A percentile compares a stretch with the other conserved stretches of the same genome.
phyloP scores from a whole-genome alignment of 2,797 vertebrate genomes.

The Syngnathus acus region DNA sequence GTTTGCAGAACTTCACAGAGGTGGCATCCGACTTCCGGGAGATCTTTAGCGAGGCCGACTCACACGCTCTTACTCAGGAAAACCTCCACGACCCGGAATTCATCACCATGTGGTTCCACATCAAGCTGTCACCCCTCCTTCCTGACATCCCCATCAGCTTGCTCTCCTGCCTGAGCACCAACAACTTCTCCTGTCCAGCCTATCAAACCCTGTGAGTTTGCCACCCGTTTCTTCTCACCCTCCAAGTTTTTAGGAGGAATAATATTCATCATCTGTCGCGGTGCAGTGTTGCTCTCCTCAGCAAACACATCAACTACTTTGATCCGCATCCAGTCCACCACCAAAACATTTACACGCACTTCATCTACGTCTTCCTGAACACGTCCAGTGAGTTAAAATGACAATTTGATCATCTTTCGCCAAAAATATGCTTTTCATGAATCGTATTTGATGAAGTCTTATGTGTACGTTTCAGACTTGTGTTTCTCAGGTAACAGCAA shows the following conservation, averaged over 20 bases:
- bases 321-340: slow-evolving; percentile 10
- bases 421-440: too few species aligned
- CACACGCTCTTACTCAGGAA: slow-evolving; percentile 38
- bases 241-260: background rate
- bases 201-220: slow-evolving; percentile 67
- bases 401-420: background rate
- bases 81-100: slow-evolving; percentile 61
- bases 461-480: slow-evolving; percentile 38
- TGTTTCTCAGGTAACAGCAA: slow-evolving; percentile 46
- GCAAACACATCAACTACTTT: slow-evolving; percentile 31
- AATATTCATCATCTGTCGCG: slow-evolving; percentile 2
- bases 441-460: background rate
- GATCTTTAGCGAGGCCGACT: slow-evolving; percentile 41
- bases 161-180: slow-evolving; percentile 68
- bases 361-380: slow-evolving; percentile 59
- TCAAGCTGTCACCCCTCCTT: slow-evolving; percentile 64
- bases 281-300: slow-evolving; percentile 56
- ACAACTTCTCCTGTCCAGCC: slow-evolving; percentile 67
- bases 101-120: slow-evolving; percentile 65
- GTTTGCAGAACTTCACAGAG: slow-evolving; percentile 54
- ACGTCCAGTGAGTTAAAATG: slow-evolving; percentile 39
- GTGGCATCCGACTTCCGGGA: slow-evolving; percentile 41
- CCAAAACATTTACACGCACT: slow-evolving; percentile 46
- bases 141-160: slow-evolving; percentile 39
- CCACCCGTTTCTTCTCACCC: background rate